Percentiles rank a stretch among this genome's conserved stretches.
Conservation (phyloP, 1,140 invertebrate species). For the Drosophila mayri region DNA sequence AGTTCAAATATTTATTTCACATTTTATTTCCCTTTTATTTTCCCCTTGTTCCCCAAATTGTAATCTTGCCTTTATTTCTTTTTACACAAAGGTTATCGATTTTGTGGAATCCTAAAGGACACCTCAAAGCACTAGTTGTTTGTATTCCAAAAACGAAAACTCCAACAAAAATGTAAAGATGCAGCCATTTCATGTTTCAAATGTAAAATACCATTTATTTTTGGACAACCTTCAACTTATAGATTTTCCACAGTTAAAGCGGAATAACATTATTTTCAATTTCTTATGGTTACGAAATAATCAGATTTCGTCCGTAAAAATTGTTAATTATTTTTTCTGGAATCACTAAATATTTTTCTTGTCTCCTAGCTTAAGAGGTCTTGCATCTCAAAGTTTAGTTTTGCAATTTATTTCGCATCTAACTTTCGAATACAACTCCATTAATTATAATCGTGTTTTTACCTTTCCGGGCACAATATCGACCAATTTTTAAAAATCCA, state of each 20-base stretch:
- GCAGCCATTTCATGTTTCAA: neutral
- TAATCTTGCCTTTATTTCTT: neutral
- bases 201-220: neutral
- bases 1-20: neutral
- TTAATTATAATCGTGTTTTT: neutral
- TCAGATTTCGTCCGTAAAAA: neutral
- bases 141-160: neutral
- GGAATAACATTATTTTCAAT: neutral
- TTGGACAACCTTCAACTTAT: neutral
- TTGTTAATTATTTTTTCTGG: neutral
- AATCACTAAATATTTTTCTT: neutral
- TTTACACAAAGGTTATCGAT: neutral
- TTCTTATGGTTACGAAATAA: neutral
- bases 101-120: neutral
- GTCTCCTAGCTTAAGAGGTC: slow-evolving; percentile 2
- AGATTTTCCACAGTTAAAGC: neutral
- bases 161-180: neutral
- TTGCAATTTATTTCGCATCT: neutral
- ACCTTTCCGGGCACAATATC: neutral
- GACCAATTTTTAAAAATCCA: neutral
- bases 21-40: neutral
- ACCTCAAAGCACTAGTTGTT: too few species aligned
- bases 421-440: neutral
- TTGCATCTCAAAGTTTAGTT: neutral
- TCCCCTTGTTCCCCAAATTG: neutral